Percentiles rank a stretch among this genome's conserved stretches.
Conservation (phyloP, 2,113 vertebrate genomes). For the Passer montanus region DNA sequence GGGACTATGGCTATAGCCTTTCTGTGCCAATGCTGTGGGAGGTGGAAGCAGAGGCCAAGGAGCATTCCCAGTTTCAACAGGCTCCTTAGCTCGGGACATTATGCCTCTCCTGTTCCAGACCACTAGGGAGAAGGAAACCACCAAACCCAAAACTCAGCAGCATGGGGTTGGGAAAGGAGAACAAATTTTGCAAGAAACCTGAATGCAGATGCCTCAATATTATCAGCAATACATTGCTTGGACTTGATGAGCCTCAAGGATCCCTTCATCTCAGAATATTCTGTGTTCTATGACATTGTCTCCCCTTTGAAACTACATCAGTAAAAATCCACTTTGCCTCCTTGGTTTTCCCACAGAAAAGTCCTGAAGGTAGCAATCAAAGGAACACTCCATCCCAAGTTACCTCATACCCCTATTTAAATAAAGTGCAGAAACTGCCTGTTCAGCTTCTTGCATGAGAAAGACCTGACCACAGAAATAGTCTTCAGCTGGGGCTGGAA, state of each 20-base stretch:
- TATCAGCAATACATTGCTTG: background rate
- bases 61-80: background rate
- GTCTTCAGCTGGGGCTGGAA: background rate
- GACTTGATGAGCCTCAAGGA: background rate
- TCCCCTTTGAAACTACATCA: background rate
- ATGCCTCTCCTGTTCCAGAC: background rate
- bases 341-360: background rate
- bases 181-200: background rate
- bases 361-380: background rate
- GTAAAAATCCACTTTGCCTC: background rate
- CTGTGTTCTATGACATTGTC: background rate
- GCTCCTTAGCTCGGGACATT: background rate
- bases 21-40: background rate
- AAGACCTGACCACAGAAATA: background rate
- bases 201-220: background rate
- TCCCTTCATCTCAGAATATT: background rate
- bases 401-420: background rate
- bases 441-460: background rate
- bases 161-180: background rate
- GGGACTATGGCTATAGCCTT: background rate
- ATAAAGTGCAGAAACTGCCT: background rate
- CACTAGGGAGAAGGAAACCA: background rate
- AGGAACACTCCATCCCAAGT: background rate
- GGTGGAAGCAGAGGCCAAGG: background rate
- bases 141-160: background rate